A percentile compares a stretch with the other conserved stretches of the same genome.
phyloP scores from a whole-genome alignment of 2,113 vertebrate genomes.

The Spermophilus dauricus region DNA sequence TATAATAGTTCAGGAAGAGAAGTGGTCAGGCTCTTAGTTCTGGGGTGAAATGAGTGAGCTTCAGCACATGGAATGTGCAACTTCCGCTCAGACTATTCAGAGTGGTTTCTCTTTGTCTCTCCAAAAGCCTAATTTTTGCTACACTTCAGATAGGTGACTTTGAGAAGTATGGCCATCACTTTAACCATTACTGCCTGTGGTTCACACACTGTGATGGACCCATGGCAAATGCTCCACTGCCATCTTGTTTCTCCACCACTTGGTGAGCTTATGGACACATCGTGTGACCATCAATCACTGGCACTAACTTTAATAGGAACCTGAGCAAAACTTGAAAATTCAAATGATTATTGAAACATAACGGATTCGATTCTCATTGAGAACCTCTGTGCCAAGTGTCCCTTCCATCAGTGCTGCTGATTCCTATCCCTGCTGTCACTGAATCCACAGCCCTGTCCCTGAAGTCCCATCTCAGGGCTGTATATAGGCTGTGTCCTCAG shows the following conservation, averaged over 20 bases:
- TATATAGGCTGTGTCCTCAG: not conserved
- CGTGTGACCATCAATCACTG: fast-evolving
- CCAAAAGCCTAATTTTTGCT: not conserved
- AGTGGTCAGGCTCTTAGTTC: too few relatives aligned
- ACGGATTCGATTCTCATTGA: not conserved
- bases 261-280: not conserved
- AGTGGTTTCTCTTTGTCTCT: not conserved
- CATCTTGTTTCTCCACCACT: not conserved
- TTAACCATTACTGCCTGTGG: fast-evolving
- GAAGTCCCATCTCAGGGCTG: not conserved
- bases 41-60: not conserved
- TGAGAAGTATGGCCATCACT: not conserved
- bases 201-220: fast-evolving
- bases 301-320: not conserved
- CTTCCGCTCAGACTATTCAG: not conserved
- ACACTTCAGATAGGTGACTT: too few relatives aligned
- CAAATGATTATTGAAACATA: not conserved
- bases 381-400: not conserved
- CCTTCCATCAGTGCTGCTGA: not conserved
- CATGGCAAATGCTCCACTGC: too few relatives aligned
- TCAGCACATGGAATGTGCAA: fast-evolving
- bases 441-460: not conserved
- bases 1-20: too few relatives aligned
- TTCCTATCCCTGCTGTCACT: not conserved
- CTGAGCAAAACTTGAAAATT: not conserved